Percentiles rank a stretch among this genome's conserved stretches.
phyloP scores from a whole-genome alignment of 2,888 invertebrate genomes.

The Netelia fuscicornis region DNA sequence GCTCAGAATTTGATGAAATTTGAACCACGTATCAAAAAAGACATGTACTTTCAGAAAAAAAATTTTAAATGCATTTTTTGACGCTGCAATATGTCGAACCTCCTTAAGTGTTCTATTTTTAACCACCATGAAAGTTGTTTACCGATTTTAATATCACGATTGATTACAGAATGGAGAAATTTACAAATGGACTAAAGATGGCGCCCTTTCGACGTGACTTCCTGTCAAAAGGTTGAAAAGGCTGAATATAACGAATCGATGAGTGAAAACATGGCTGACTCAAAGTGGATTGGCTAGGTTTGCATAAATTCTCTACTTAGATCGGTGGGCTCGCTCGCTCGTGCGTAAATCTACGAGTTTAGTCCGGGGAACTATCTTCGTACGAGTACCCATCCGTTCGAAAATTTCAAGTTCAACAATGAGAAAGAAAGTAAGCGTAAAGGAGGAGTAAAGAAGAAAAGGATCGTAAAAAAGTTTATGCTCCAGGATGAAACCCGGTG shows the following conservation, averaged over 20 bases:
- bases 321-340: constrained; percentile 21
- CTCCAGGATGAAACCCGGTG: not conserved
- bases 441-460: not conserved
- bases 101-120: no score
- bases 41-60: no score
- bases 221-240: constrained; percentile 10
- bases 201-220: no score
- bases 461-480: constrained; percentile 32
- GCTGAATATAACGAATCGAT: not conserved
- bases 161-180: constrained; percentile 3
- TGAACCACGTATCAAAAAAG: no score
- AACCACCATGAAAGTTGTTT: no score
- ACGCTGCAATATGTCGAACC: no score
- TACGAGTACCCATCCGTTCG: constrained; percentile 15
- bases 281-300: constrained; percentile 69
- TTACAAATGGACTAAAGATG: no score
- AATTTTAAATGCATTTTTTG: no score
- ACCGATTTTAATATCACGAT: not conserved
- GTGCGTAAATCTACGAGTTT: constrained; percentile 51
- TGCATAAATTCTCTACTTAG: constrained; percentile 67
- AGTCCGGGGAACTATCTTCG: constrained; percentile 27
- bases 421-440: constrained; percentile 1
- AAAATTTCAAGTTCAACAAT: constrained; percentile 19
- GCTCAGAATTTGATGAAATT: no score
- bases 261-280: constrained; percentile 7